A percentile compares a stretch with the other conserved stretches of the same genome.
phyloP scores from a whole-genome alignment of 2,113 vertebrate species.

The Paralichthys olivaceus region DNA sequence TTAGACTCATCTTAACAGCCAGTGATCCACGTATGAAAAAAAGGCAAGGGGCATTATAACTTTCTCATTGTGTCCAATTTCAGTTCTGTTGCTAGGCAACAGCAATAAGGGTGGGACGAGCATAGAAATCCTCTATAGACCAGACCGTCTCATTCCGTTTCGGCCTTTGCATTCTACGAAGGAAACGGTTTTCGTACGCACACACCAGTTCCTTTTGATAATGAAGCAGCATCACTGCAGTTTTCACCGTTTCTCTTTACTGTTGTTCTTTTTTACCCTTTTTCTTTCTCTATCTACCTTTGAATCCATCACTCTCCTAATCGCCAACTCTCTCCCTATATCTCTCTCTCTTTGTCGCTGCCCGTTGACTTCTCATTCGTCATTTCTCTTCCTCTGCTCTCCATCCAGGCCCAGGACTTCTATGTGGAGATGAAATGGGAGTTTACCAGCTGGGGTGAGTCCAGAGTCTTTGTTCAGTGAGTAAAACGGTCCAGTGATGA shows the following conservation, averaged over 20 bases:
- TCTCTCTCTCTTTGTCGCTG: constrained; percentile 31
- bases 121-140: no score
- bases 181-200: background rate
- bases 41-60: background rate
- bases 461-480: constrained; percentile 15
- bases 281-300: background rate
- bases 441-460: constrained; percentile 97
- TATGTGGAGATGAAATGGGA: constrained; percentile 99
- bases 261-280: constrained; percentile 6
- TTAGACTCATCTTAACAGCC: no score
- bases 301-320: background rate
- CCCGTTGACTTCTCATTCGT: constrained; percentile 4
- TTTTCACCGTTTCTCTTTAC: constrained; percentile 14
- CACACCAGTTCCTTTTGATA: constrained; percentile 14
- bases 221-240: constrained; percentile 16
- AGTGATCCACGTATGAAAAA: no score
- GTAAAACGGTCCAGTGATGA: constrained; percentile 11
- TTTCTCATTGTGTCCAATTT: background rate
- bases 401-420: constrained; percentile 93
- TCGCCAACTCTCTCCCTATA: background rate
- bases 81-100: no score
- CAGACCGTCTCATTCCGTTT: background rate
- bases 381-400: constrained; percentile 5
- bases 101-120: no score
- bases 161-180: background rate